Evolutionary conservation across 2,113 vertebrate species (phyloP).

Genomic region (Microcebus jonahi): DNA sequence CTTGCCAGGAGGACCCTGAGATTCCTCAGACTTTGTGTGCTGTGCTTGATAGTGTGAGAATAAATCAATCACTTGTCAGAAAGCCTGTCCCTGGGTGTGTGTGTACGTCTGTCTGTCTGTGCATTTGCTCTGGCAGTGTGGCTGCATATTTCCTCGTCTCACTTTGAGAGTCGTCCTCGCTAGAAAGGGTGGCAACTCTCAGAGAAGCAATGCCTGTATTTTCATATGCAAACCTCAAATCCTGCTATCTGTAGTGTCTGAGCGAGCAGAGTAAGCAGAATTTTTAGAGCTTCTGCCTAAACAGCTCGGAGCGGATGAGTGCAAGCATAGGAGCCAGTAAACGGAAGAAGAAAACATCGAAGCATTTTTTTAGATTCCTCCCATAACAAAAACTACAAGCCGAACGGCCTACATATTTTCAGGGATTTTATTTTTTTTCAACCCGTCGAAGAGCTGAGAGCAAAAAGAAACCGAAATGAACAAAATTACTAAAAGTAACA

Average conservation of each 20-base stretch:
- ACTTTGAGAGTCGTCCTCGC: not conserved
- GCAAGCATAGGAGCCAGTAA: not conserved
- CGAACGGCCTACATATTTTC: not conserved
- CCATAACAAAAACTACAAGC: not conserved
- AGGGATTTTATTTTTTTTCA: not conserved
- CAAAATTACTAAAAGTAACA: not conserved
- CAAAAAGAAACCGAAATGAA: not conserved
- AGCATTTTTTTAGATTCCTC: not conserved
- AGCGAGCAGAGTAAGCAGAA: not conserved
- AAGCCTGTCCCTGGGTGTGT: not conserved
- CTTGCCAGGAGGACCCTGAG: not conserved
- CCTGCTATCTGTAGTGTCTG: not conserved
- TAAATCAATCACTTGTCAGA: not conserved
- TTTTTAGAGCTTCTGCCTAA: not conserved
- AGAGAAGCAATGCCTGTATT: not conserved
- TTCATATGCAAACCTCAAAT: not conserved
- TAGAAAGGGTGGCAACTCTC: not conserved
- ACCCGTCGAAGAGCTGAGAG: not conserved
- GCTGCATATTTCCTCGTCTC: not conserved
- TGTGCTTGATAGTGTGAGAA: no score
- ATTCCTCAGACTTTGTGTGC: no score
- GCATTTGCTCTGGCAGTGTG: not conserved
- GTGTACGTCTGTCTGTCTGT: fast-evolving
- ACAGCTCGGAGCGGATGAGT: not conserved
- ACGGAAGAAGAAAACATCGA: not conserved